These are phyloP conservation scores for Nycticryphes semicollaris DNA, from an alignment of 2,113 vertebrate species.

Conservation along the genomic window DNA sequence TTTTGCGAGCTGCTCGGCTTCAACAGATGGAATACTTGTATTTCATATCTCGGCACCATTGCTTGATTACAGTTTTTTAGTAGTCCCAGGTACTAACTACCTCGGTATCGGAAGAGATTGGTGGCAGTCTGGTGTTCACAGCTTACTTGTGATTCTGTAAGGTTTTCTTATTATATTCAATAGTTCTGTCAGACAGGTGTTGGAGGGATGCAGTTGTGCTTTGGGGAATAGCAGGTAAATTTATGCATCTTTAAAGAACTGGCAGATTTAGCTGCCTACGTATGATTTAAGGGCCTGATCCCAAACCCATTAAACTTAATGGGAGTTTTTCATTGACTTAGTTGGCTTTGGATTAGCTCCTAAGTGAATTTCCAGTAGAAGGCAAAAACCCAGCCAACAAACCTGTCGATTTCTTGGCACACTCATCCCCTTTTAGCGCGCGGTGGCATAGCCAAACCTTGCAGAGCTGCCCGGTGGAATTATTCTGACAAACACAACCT, in stretches of 20 bases:
- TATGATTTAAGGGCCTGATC: slow-evolving; percentile 65
- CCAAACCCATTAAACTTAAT: slow-evolving; percentile 61
- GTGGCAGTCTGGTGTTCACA: slow-evolving; percentile 49
- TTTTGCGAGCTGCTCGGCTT: slow-evolving; percentile 50
- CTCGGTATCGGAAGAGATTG: background rate
- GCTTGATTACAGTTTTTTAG: background rate
- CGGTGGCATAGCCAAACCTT: background rate
- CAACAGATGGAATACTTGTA: slow-evolving; percentile 35
- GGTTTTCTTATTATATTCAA: slow-evolving; percentile 53
- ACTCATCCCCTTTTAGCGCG: background rate
- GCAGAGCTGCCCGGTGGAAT: background rate
- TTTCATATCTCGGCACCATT: slow-evolving; percentile 9
- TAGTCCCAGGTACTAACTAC: slow-evolving; percentile 52
- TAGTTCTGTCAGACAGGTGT: slow-evolving; percentile 62
- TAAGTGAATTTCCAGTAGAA: slow-evolving; percentile 68
- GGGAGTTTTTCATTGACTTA: slow-evolving; percentile 64
- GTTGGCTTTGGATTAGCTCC: slow-evolving; percentile 62
- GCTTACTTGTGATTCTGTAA: slow-evolving; percentile 62
- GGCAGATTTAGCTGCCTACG: slow-evolving; percentile 61
- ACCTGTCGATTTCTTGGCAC: slow-evolving; percentile 58
- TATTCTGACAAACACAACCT: background rate
- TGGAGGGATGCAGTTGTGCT: slow-evolving; percentile 47
- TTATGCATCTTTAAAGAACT: slow-evolving; percentile 66
- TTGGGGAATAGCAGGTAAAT: slow-evolving; percentile 63
- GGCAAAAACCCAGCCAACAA: slow-evolving; percentile 54